Percentiles rank a stretch among this genome's conserved stretches.
Evolutionary conservation across 2,113 vertebrate genomes (phyloP).

Genomic region (Pachycephala philippinensis): DNA sequence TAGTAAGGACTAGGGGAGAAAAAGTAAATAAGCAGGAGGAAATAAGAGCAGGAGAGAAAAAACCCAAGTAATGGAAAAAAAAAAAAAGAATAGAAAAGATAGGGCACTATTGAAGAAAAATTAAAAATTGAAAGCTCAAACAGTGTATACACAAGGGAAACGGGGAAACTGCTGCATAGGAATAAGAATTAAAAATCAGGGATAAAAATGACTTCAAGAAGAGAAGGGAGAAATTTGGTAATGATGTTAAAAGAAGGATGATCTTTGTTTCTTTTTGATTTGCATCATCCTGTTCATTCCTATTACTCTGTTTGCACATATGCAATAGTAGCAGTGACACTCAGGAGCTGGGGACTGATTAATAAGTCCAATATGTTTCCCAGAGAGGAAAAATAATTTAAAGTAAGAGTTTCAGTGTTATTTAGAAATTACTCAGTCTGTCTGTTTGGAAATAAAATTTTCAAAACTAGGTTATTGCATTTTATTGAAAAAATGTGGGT

Average conservation of each 20-base stretch:
- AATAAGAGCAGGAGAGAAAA: not conserved
- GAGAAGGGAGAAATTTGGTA: not conserved
- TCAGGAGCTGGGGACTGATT: not conserved
- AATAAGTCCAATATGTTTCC: not conserved
- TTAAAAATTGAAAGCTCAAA: conserved; percentile 19
- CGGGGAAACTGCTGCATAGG: not conserved
- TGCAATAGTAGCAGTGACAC: not conserved
- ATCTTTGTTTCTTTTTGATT: not conserved
- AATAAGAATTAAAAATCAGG: not conserved
- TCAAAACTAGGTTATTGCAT: not conserved
- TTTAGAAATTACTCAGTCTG: not conserved
- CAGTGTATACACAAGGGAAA: not conserved
- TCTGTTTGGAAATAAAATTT: not conserved
- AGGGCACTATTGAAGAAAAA: not conserved
- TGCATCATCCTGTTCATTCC: not conserved
- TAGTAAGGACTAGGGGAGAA: not conserved
- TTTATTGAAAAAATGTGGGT: not conserved
- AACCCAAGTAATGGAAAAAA: not conserved
- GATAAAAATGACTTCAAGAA: not conserved
- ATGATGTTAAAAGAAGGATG: not conserved
- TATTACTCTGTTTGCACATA: not conserved
- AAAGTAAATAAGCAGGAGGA: not conserved
- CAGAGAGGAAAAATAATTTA: not conserved
- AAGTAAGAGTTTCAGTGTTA: not conserved
- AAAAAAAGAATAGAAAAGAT: not conserved